Base-by-base conservation (phyloP, 2,113 vertebrate species). In the Oryzias celebensis region DNA sequence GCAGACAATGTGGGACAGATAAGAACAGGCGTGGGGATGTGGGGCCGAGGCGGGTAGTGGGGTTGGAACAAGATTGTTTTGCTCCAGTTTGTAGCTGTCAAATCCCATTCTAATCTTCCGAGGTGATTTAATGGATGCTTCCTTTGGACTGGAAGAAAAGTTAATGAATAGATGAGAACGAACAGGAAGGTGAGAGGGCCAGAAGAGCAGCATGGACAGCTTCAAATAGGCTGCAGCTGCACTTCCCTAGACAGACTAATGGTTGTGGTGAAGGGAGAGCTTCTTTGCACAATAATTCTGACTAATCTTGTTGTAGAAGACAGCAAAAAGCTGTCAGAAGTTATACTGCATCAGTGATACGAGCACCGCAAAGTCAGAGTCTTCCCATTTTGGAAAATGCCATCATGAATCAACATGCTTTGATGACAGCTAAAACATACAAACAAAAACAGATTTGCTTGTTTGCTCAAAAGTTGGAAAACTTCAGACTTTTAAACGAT, bases 41-140 rank as follows among this genome's bases (percentile, higher is more conserved):
- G 55, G 62, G 58, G 66, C 42, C 2, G 22, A 62, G 55, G 51
- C 54, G 52, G 60, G 64, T 28, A 18, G 60, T 48, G 70, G 68
- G 69, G 65, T 63, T 71, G 55, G 70, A 58, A 80, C 73, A 65
- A 78, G 60, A 86, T 83, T 80, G 75, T 70, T 88, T 83, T 87
- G 75, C 77, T 86, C 85, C 71, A 78, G 82, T 88, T 86, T 86
- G 77, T 84, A 58, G 73, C 81, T 87, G 88, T 90, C 86, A 80
- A 66, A 70, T 87, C 62, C 26, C 1, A 43, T 86, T 81, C 63
- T 59, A 47, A 31, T 84, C 69, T 65, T 61, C 43, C 68, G 78
- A 72, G 69, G 72, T 78, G 80, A 88, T 80, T 84, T 78, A 83
- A 84, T 72, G 58, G 73, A 66, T 67, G 75, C 75, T 65, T 81